Base-by-base conservation (phyloP, 2,888 invertebrate genomes). In the Margaritifera margaritifera region DNA sequence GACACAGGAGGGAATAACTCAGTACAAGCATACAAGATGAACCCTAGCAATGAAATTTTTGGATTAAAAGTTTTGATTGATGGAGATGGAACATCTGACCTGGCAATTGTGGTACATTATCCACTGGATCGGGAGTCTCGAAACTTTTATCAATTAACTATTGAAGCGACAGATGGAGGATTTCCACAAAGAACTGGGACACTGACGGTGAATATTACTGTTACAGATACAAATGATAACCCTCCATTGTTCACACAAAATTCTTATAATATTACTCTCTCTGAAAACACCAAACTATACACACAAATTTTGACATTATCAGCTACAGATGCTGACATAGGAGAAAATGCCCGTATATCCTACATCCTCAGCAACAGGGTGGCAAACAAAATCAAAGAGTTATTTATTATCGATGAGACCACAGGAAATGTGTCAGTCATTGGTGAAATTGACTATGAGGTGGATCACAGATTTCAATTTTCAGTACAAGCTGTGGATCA, bases 271-370 rank as follows among this genome's bases (percentile, higher is more conserved):
- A 74, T 80, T 20, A 77, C 77, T 24, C 76, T 86, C 0, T 71
- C 76, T 60, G 86, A 86, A 75, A 84, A 84, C 62, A 71, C 69
- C 6, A 72, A 81, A 15, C 62, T 81, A 1, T 72, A 71, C 24
- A 71, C 78, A 3, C 77, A 82, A 1, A 80, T 86, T 27, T 60
- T 85, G 8, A 69, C 74, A 51, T 94, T 98, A 0, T 92, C 93
- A 22, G 97, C 98, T 0, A 93, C 92, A 5, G 98, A 98, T 87
- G 92, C 92, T 52, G 98, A 98, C 86, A 93, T 94, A 79, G 97
- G 96, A 4, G 92, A 92, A 6, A 97, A 97, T 87, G 93, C 90
- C 6, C 87, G 90, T 62, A 86, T 92, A 31, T 79, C 84, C n/a
- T 92, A 91, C 83, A 87, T 88, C 81, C 89, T 88, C 50, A 83